Percentiles rank a stretch among this genome's conserved stretches.
Conservation (phyloP, 2,113 vertebrate genomes). For the Xenus cinereus region DNA sequence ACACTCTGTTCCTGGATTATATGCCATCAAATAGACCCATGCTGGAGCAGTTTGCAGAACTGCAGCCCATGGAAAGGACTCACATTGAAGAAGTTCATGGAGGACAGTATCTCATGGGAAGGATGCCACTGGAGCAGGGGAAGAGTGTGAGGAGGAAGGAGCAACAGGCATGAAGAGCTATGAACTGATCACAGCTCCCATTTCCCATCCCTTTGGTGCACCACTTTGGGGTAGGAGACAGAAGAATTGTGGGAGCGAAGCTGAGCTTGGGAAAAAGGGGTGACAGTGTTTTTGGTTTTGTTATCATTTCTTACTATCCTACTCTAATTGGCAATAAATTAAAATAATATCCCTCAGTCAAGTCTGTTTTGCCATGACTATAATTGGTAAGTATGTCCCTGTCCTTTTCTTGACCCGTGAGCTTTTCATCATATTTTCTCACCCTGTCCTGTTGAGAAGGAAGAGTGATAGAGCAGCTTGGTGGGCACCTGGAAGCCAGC, state of each 20-base stretch:
- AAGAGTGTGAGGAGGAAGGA: accelerated
- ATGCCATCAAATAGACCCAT: background rate
- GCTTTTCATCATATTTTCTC: background rate
- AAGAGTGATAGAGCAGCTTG: background rate
- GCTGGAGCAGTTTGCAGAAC: background rate
- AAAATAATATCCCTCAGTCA: background rate
- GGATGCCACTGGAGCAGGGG: background rate
- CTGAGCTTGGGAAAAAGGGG: background rate
- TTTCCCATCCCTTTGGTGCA: accelerated
- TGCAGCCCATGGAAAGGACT: background rate
- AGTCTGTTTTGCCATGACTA: background rate
- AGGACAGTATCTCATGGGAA: background rate
- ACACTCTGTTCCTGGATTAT: background rate
- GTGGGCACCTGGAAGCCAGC: background rate
- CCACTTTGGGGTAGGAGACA: background rate
- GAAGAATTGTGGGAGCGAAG: background rate
- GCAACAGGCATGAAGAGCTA: background rate
- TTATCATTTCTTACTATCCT: background rate
- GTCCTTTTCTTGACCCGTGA: background rate
- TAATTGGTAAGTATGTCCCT: background rate
- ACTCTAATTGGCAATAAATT: background rate
- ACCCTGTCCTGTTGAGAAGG: background rate
- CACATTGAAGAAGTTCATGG: background rate
- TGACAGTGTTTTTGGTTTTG: background rate
- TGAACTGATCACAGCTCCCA: background rate